Evolutionary conservation across 2,113 vertebrate genomes (phyloP).

Genomic region (Gambusia affinis): DNA sequence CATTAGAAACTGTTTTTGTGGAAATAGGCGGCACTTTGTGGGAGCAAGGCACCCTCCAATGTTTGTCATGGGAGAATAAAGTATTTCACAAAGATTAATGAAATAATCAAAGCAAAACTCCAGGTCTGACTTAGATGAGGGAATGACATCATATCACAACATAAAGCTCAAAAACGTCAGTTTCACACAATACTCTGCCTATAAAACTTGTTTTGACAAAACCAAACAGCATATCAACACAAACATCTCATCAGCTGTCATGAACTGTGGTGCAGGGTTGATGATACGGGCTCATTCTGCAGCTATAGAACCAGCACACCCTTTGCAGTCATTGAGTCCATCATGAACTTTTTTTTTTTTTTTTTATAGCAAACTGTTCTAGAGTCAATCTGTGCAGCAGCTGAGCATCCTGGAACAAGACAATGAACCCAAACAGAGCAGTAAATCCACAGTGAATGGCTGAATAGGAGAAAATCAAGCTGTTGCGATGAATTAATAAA

Average conservation of each 20-base stretch:
- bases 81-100: no score
- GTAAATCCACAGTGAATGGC: background rate
- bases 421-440: background rate
- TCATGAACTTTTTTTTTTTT: background rate
- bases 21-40: no score
- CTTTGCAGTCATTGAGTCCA: background rate
- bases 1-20: no score
- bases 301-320: background rate
- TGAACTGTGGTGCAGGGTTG: background rate
- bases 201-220: background rate
- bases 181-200: no score
- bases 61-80: no score
- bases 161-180: background rate
- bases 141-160: background rate
- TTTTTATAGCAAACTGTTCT: background rate
- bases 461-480: background rate
- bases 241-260: background rate
- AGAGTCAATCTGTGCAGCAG: background rate
- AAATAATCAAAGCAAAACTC: no score
- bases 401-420: background rate
- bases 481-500: background rate
- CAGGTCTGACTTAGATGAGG: no score
- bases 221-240: background rate
- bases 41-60: no score
- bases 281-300: background rate